These are phyloP conservation scores for Myodes glareolus DNA, from an alignment of 2,113 vertebrate species.

Conservation along the genomic window DNA sequence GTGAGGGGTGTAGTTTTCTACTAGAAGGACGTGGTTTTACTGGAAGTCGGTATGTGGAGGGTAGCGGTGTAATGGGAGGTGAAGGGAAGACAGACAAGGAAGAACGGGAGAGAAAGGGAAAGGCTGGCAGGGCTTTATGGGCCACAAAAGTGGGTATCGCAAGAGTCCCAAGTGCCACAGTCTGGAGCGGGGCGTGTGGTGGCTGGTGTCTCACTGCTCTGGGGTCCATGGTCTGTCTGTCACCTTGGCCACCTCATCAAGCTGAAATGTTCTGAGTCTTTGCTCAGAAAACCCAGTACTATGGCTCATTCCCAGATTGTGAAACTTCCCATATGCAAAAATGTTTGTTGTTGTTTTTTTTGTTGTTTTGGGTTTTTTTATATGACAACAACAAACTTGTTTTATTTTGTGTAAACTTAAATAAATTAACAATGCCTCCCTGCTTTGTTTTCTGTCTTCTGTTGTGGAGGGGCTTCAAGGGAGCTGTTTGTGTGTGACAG, in stretches of 20 bases:
- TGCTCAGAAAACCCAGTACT: constrained; percentile 8
- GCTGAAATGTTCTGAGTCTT: not conserved
- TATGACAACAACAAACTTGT: not conserved
- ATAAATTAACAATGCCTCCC: constrained; percentile 58
- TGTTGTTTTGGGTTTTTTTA: not conserved
- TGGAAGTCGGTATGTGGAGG: not conserved
- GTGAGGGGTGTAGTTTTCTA: not conserved
- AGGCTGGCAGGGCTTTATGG: not conserved
- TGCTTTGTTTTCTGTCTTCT: not conserved
- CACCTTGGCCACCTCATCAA: not conserved
- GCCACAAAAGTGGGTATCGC: not conserved
- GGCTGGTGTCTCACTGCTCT: not conserved
- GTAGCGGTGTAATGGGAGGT: too few relatives aligned
- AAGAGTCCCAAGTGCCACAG: not conserved
- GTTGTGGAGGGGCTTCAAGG: constrained; percentile 20
- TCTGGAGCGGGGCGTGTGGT: not conserved
- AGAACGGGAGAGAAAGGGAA: not conserved
- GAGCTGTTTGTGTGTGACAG: constrained; percentile 47
- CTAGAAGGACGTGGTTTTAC: not conserved
- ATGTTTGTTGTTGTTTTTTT: constrained; percentile 9
- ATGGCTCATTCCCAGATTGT: not conserved
- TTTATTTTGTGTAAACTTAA: constrained; percentile 37
- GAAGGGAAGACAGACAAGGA: too few relatives aligned
- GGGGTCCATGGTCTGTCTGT: not conserved
- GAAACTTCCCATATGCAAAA: constrained; percentile 39